phyloP scores from a whole-genome alignment of 2,113 vertebrate species.

The Platysteira castanea region DNA sequence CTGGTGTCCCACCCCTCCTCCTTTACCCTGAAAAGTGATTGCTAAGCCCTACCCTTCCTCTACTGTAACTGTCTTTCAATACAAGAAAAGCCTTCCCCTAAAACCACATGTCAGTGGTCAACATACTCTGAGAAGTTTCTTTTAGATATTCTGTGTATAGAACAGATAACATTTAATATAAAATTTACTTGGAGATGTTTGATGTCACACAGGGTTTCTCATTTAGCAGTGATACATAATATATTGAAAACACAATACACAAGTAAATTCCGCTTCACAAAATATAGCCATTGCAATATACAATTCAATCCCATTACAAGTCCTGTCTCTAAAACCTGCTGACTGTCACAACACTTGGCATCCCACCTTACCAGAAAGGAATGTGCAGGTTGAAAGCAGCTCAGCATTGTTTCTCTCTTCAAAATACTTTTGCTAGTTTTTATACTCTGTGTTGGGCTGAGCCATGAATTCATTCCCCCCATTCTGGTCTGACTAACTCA shows the following conservation, averaged over 20 bases:
- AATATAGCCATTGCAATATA: background rate
- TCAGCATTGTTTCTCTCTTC: background rate
- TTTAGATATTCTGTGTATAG: background rate
- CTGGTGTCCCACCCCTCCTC: background rate
- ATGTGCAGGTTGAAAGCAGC: background rate
- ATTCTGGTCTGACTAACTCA: background rate
- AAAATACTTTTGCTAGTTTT: background rate
- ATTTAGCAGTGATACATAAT: background rate
- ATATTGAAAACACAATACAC: background rate
- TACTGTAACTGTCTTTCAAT: background rate
- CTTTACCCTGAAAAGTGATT: background rate
- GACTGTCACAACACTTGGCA: accelerated
- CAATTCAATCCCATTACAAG: background rate
- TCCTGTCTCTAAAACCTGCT: background rate
- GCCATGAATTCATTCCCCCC: accelerated
- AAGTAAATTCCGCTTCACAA: background rate
- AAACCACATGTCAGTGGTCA: background rate
- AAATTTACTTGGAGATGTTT: background rate
- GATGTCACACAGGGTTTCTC: background rate
- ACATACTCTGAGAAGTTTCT: background rate
- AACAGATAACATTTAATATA: background rate
- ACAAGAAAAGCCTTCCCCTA: background rate
- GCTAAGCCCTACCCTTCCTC: background rate
- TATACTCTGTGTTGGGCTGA: background rate
- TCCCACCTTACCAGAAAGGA: accelerated